Base-by-base conservation (phyloP, 2,113 vertebrate genomes). In the Monopterus albus region DNA sequence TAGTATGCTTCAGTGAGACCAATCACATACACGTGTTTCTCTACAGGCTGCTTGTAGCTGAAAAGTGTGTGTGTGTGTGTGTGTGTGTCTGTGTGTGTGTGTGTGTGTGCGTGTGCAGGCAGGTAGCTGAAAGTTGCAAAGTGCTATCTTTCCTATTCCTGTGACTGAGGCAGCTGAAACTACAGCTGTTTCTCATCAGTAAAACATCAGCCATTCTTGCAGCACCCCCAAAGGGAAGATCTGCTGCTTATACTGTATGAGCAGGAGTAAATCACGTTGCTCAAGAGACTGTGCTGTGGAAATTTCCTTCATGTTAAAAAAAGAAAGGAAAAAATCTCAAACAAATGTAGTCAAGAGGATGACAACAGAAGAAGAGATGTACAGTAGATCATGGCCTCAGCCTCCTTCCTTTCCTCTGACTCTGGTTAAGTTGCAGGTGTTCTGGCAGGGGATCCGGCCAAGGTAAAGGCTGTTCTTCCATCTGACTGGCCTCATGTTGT, bases 181-280 rank as follows among this genome's bases (percentile, higher is more conserved):
- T 36, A 29, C 91, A 90, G 85, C 83, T 91, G 88, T 75, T 89
- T 85, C 81, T 84, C 82, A 91, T 92, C 79, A 59, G 57, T 25
- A 62, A 70, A 64, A 79, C 75, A 65, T 82, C 70, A 55, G 62
- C 50, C 58, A n/a, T 43, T 78, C 64, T 81, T 57, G 31, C 66
- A 75, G 56, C 38, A 65, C 72, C 75, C 49, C 77, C 66, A 42
- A 55, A 39, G 75, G 59, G 82, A 72, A 68, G 13, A 79, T 62
- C 49, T 42, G 36, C 23, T 66, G 66, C 75, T 81, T 81, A 60
- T 73, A 68, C 64, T 76, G 64, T 69, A 57, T 49, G 75, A 80
- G 67, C 26, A 68, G 39, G 4, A 26, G 60, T 81, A 79, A 81
- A 81, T 81, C 63, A 74, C 69, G 64, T 71, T 59, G 23, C 81